A percentile compares a stretch with the other conserved stretches of the same genome.
These are phyloP conservation scores for Trichoplusia ni DNA, from an alignment of 1,140 invertebrate genomes.

Conservation along the genomic window DNA sequence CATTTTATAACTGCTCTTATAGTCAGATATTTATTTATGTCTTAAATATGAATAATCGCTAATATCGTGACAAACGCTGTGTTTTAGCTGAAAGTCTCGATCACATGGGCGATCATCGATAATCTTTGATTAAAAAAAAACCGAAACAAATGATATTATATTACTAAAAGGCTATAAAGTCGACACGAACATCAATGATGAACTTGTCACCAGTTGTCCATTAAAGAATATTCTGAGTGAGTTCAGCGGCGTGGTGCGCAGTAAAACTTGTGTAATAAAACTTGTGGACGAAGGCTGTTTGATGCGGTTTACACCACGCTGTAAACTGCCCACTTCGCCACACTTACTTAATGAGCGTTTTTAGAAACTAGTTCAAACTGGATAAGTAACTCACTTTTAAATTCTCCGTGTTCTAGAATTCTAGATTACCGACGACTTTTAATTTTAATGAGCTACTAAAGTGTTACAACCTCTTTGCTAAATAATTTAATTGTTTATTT, in stretches of 20 bases:
- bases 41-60: too few species aligned
- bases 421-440: not conserved
- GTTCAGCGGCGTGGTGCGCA: not conserved
- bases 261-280: conserved; percentile 26
- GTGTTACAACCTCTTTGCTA: too few species aligned
- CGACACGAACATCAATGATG: not conserved
- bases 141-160: too few species aligned
- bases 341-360: conserved; percentile 21
- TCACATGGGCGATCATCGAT: too few species aligned
- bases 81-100: too few species aligned
- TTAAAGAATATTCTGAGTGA: not conserved
- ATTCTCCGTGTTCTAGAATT: not conserved
- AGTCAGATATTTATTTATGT: too few species aligned
- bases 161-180: too few species aligned
- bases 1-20: too few species aligned
- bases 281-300: conserved; percentile 13
- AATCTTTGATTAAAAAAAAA: too few species aligned
- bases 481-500: too few species aligned
- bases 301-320: conserved; percentile 11
- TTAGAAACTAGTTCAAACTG: not conserved
- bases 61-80: too few species aligned
- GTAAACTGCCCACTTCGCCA: conserved; percentile 12
- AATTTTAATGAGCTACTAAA: too few species aligned
- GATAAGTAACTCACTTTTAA: not conserved
- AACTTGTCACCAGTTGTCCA: not conserved